Evolutionary conservation across 2,888 invertebrate species (phyloP).

Genomic region (Melangyna quadrimaculata): DNA sequence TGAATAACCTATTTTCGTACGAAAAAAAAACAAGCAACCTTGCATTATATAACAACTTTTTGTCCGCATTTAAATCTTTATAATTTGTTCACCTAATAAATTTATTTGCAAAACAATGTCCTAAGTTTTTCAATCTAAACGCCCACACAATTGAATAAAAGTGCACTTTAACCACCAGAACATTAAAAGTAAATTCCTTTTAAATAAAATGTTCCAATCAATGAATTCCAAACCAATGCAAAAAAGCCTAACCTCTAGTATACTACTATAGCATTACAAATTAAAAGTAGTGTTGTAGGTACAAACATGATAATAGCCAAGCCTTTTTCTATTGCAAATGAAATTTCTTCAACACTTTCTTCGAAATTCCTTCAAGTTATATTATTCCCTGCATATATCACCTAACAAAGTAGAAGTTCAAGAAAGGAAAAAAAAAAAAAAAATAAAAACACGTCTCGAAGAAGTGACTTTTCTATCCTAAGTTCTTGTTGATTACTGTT

Average conservation of each 20-base stretch:
- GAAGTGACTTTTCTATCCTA: slow-evolving; percentile 28
- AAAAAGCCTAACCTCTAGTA: background rate
- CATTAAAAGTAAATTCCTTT: background rate
- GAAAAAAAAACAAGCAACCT: too few species aligned
- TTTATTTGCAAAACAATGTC: background rate
- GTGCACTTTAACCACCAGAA: background rate
- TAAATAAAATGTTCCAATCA: background rate
- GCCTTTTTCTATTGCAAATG: background rate
- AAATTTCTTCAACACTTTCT: slow-evolving; percentile 38
- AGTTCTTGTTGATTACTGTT: slow-evolving; percentile 58
- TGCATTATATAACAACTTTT: too few species aligned
- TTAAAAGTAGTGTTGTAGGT: background rate
- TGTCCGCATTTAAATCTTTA: background rate
- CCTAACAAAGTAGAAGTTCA: background rate
- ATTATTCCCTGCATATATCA: too few species aligned
- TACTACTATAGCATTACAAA: background rate
- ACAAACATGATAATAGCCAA: too few species aligned
- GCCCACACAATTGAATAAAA: slow-evolving; percentile 5
- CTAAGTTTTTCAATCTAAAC: background rate
- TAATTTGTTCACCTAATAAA: background rate
- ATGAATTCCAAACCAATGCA: slow-evolving; percentile 8
- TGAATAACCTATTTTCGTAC: too few species aligned
- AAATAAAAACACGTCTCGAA: slow-evolving; percentile 30
- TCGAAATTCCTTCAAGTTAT: slow-evolving; percentile 12
- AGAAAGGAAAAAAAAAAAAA: background rate